phyloP scores from a whole-genome alignment of 2,797 vertebrate genomes.

The Propithecus deckenii region DNA sequence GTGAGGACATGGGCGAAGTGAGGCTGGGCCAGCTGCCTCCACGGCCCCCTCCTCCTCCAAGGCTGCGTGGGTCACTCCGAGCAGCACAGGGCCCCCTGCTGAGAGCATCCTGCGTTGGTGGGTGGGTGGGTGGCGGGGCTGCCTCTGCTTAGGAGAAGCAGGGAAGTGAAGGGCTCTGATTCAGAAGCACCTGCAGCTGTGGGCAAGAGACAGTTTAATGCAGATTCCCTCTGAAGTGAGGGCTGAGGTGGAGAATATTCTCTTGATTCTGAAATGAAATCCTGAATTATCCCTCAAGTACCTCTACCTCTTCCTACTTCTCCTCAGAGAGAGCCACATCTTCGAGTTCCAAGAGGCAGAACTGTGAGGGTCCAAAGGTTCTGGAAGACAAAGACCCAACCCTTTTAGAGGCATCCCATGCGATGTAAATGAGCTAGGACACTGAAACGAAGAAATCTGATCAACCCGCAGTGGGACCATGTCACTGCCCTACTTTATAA shows the following conservation, averaged over 20 bases:
- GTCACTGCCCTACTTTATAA: not conserved
- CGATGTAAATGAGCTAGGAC: not conserved
- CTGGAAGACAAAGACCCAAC: not conserved
- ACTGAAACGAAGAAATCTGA: not conserved
- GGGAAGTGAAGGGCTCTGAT: not conserved
- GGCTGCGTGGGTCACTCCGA: not conserved
- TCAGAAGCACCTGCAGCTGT: slow-evolving; percentile 23
- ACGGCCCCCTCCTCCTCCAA: not conserved
- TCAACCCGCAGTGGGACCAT: not conserved
- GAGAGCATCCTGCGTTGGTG: not conserved
- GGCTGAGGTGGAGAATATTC: not conserved
- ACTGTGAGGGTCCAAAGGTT: not conserved
- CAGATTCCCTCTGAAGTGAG: not conserved
- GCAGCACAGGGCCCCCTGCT: not conserved
- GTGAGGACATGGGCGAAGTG: not conserved
- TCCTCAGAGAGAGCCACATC: not conserved
- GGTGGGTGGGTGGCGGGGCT: not conserved
- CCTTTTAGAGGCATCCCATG: not conserved
- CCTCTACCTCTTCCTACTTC: not conserved
- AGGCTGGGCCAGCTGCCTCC: not conserved
- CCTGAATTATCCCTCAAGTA: not conserved
- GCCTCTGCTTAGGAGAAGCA: not conserved
- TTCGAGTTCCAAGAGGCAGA: not conserved
- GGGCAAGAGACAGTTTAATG: not conserved
- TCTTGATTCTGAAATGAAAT: slow-evolving; percentile 32